Evolutionary conservation across 2,797 vertebrate species (phyloP).

Genomic region (Silurus aristotelis): DNA sequence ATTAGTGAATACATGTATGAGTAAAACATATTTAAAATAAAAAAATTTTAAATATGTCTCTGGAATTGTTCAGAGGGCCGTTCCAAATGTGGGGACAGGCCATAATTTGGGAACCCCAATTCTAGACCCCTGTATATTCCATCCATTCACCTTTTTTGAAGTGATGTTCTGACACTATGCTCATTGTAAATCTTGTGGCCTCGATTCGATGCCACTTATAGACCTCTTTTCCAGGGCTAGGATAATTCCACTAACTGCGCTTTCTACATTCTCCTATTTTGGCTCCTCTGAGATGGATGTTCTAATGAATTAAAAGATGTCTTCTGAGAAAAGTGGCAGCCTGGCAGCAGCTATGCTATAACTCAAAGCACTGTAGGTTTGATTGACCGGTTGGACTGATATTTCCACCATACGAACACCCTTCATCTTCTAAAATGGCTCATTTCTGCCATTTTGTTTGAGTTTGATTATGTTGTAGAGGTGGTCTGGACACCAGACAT

Average conservation of each 20-base stretch:
- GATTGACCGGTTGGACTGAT: not conserved
- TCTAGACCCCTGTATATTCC: too few species aligned
- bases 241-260: conserved; percentile 49
- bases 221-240: conserved; percentile 29
- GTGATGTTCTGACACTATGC: not conserved
- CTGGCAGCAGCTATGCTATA: not conserved
- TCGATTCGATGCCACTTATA: conserved; percentile 35
- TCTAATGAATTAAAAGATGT: conserved; percentile 24
- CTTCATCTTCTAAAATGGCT: not conserved
- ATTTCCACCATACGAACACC: not conserved
- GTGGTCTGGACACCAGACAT: not conserved
- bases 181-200: not conserved
- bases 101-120: too few species aligned
- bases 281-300: conserved; percentile 26
- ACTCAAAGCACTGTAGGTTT: not conserved
- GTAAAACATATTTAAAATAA: too few species aligned
- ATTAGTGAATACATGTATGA: too few species aligned
- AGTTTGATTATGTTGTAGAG: not conserved
- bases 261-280: conserved; percentile 27
- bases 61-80: too few species aligned
- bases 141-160: not conserved
- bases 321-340: conserved; percentile 18
- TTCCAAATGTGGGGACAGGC: too few species aligned
- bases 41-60: too few species aligned
- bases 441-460: not conserved